phyloP scores from a whole-genome alignment of 2,113 vertebrate species.

The Chunga burmeisteri region DNA sequence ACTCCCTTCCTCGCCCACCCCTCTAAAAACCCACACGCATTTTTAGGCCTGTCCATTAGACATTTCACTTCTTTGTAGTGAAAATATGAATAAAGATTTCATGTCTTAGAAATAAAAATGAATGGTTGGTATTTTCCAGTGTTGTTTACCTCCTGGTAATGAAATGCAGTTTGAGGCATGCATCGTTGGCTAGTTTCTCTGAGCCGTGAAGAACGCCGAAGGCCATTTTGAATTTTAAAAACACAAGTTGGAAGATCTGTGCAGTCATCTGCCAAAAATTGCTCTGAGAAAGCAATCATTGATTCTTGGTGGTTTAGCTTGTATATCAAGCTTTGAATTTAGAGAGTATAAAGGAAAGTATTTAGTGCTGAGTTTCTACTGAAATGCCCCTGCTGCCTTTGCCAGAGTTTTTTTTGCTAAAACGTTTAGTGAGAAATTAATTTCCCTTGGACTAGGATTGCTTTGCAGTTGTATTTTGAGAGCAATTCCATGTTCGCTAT shows the following conservation, averaged over 20 bases:
- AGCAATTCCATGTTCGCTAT: background rate
- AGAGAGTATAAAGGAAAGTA: background rate
- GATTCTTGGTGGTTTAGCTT: background rate
- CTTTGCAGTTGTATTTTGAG: background rate
- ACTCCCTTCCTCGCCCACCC: background rate
- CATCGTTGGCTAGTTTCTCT: background rate
- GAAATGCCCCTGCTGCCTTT: background rate
- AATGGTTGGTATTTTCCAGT: background rate
- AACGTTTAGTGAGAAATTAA: background rate
- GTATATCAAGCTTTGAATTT: background rate
- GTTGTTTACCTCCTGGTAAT: background rate
- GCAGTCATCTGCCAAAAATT: background rate
- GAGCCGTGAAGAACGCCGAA: background rate
- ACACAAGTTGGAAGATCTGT: background rate
- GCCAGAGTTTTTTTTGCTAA: background rate
- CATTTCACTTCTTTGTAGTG: background rate
- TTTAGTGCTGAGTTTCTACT: background rate
- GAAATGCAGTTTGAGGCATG: background rate
- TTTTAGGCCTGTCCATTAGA: background rate
- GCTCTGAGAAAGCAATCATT: background rate
- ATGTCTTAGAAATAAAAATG: background rate
- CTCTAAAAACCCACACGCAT: background rate
- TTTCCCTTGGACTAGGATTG: background rate
- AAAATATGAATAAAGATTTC: background rate
- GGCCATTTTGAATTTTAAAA: background rate